Base-by-base conservation (phyloP, 2,113 vertebrate genomes). In the Dipodomys stephensi region DNA sequence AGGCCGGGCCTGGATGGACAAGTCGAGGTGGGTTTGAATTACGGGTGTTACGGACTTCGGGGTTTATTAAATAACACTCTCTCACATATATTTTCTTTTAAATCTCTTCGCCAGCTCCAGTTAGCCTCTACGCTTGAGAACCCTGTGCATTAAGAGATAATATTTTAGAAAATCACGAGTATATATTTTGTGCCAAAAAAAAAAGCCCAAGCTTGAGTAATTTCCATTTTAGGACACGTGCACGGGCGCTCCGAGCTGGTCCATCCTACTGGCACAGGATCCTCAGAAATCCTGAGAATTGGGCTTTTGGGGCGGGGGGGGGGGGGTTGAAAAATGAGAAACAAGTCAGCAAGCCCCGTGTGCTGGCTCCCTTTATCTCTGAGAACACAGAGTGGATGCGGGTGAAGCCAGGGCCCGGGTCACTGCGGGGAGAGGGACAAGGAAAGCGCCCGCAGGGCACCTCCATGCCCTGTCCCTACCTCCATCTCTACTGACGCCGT, bases 51-150 rank as follows among this genome's bases (percentile, higher is more conserved):
- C 35, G 30, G 93, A 93, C 87, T 95, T 92, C 10, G 16, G 49
- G 92, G 93, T 96, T 97, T 97, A 97, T 98, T 97, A 97, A 98
- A 95, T 87, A 95, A 83, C 90, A 94, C 60, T 86, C 65, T 97
- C 95, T 97, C 94, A 89, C 15, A 97, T 92, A 81, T 93, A 96
- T 97, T 97, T 96, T 91, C 92, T 93, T 88, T 95, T 93, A 91
- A 97, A 96, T 90, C 16, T 94, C 74, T 49, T 62, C 91, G 89
- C 96, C 73, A 94, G 57, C 84, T 97, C 90, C 87, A 91, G 90
- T 96, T 89, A 95, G 90, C 71, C 76, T 77, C 85, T 30, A 84
- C 83, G 32, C 88, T 95, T 92, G 80, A 97, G 97, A 97, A 95
- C 32, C 65, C 71, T 83, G 95, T 91, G 87, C 95, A 97, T 97